Base-by-base conservation (phyloP, 2,797 vertebrate genomes). In the Cygnus olor region DNA sequence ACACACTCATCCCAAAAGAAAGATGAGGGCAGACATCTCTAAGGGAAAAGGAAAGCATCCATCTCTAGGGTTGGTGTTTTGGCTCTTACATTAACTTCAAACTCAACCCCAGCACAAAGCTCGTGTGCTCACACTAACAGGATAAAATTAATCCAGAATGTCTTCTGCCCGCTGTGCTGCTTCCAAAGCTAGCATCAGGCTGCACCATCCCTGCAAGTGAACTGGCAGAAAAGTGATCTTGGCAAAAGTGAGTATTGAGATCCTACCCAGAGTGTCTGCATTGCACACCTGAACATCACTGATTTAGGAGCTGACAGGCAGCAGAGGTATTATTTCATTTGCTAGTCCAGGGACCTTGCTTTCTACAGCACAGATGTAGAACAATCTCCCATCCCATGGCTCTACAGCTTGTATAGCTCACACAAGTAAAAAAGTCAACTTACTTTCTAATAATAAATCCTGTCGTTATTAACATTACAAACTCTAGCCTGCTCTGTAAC, bases 401-500 rank as follows among this genome's bases (percentile, higher is more conserved):
- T 53, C 51, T 28, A 60, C 5, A 40, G 3, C 7, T 74, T 78
- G 42, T 53, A 8, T 3, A 30, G 25, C 57, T 47, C 32, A 19
- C 14, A 61, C 4, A 53, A 73, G n/a, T 7, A 3, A 14, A 47
- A 47, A 34, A 47, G 1, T 14, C 11, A 27, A 2, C 36, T 8
- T 42, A 1, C 8, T 6, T 53, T 65, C 30, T 15, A 28, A 11
- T 2, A 42, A 42, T 9, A 18, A 10, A 22, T 9, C 5, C 8
- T 56, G n/a, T 18, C 42, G 11, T 28, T 21, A 25, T 32, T 11
- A 83, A 27, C 3, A 25, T 34, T 7, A 21, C 27, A 57, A 44
- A 61, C 56, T 42, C 13, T 25, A 54, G 16, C 0, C 0, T 14
- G 8, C 22, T 12, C 61, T 25, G 15, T 77, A 54, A 25, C 25